Evolutionary conservation across 1,140 invertebrate genomes (phyloP).

Genomic region (Sitobion miscanthi): DNA sequence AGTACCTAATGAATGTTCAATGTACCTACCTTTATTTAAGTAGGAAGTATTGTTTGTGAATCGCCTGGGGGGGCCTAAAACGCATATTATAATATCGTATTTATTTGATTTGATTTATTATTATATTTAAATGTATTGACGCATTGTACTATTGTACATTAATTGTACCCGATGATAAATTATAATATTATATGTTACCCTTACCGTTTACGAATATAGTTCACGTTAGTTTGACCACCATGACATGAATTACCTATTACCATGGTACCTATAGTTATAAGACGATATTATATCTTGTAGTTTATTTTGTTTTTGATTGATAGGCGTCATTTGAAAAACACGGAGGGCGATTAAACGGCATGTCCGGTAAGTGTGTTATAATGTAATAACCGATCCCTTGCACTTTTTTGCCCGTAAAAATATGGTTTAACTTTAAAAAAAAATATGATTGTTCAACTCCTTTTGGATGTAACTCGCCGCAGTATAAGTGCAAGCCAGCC

Average conservation of each 20-base stretch:
- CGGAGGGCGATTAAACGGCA: background rate
- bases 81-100: background rate
- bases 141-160: no score
- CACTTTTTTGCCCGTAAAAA: no score
- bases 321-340: background rate
- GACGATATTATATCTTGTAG: background rate
- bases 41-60: background rate
- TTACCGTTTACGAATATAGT: background rate
- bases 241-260: no score
- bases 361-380: background rate
- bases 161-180: no score
- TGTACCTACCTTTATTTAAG: background rate
- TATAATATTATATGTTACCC: background rate
- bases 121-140: no score
- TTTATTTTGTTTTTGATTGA: background rate
- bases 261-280: background rate
- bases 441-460: no score
- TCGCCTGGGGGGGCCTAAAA: background rate
- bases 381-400: no score
- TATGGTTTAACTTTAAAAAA: no score
- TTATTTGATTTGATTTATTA: background rate
- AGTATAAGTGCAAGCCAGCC: no score
- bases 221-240: background rate
- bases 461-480: no score
- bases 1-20: background rate